Evolutionary conservation across 2,888 invertebrate species (phyloP), one percentile per base, ranked within the genome.

Genomic region (Dioctria linearis): DNA sequence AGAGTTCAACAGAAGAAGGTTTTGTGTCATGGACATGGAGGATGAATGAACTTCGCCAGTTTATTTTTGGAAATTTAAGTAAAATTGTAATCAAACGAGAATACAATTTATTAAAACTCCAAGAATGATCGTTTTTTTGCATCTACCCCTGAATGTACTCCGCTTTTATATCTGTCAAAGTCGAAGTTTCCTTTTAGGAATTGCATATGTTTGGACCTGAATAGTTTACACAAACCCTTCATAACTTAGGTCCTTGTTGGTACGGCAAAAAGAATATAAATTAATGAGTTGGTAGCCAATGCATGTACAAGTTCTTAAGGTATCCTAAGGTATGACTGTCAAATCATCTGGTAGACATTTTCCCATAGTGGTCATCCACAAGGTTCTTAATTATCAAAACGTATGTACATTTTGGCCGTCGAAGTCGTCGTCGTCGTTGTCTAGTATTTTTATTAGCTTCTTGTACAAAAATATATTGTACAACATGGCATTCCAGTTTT

Each of bases 401-500:
- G 37, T 25, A 25, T 25, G 25, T 51, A 51, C 51, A 51, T 71
- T 51, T 63, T 3, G 39, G 51, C 25, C 25, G 25, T 25, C 25
- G 25, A 25, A n/a, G n/a, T n/a, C 25, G 25, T 25, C 25, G 25
- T 25, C 25, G 54, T 9, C 11, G 54, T 71, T 39, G 37, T 59
- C 43, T 49, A 25, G 75, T 75, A 43, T 13, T 59, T 57, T 66
- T 43, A 11, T 78, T 78, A 54, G 65, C 40, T 79, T 59, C 6
- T 61, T 59, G 25, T 4, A 66, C 25, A 8, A 57, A 59, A 61
- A 57, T 79, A 54, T 54, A 71, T 49, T 71, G 51, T 71, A 69
- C 67, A 40, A 67, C 66, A 79, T 37, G 13, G n/a, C 49, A 67
- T 79, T 67, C 59, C 69, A 79, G 67, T 40, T 57, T 79, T 67